Evolutionary conservation across 2,113 vertebrate species (phyloP).

Genomic region (Brachionichthys hirsutus): DNA sequence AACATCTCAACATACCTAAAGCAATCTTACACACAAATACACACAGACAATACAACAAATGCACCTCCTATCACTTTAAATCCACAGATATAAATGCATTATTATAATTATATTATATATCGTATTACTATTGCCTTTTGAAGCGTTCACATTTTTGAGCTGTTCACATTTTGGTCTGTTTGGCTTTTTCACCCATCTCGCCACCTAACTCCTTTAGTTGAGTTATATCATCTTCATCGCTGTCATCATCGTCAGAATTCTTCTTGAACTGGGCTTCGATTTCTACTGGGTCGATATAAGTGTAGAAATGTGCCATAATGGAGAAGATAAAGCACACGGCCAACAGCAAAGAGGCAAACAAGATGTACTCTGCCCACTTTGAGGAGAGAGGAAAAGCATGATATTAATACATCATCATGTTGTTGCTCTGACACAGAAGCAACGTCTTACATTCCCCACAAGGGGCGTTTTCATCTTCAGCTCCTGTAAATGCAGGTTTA

Average conservation of each 20-base stretch:
- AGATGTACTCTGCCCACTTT: conserved; percentile 91
- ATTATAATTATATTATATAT: too few relatives aligned
- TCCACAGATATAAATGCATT: not conserved
- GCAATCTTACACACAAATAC: not conserved
- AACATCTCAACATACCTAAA: too few relatives aligned
- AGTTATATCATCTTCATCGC: conserved; percentile 35
- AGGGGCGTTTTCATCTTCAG: not conserved
- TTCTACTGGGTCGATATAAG: conserved; percentile 85
- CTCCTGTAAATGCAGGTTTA: not conserved
- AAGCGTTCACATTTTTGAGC: not conserved
- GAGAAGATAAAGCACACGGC: conserved; percentile 89
- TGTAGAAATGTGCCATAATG: conserved; percentile 91
- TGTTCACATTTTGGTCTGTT: conserved; percentile 73
- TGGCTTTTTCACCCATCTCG: conserved; percentile 35
- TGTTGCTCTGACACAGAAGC: not conserved
- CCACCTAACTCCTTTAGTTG: not conserved
- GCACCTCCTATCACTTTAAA: conserved; percentile 7
- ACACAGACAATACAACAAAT: not conserved
- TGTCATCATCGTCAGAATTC: conserved; percentile 54
- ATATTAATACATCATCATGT: conserved; percentile 1
- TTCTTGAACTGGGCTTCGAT: conserved; percentile 84
- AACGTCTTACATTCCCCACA: not conserved
- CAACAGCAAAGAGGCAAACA: conserved; percentile 88
- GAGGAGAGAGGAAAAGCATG: conserved; percentile 13
- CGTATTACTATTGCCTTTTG: too few relatives aligned